Percentiles rank a stretch among this genome's conserved stretches.
Conservation (phyloP, 2,888 invertebrate genomes). For the Microctonus aethiopoides region DNA sequence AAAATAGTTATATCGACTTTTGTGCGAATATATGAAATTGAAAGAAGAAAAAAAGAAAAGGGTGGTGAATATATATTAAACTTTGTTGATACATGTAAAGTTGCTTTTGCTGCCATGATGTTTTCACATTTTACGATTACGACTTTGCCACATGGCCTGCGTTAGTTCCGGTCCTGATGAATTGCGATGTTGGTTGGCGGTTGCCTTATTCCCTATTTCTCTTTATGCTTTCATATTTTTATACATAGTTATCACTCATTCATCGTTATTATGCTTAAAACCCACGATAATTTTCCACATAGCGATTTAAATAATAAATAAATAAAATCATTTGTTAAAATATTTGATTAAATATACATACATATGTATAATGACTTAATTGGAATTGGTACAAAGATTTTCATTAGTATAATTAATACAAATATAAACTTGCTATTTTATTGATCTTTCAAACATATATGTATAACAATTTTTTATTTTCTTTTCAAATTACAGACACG, state of each 20-base stretch:
- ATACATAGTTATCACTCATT: no score
- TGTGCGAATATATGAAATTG: background rate
- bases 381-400: slow-evolving; percentile 3
- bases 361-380: background rate
- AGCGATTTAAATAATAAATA: background rate
- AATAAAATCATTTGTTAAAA: background rate
- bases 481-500: slow-evolving; percentile 3
- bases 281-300: background rate
- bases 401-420: slow-evolving; percentile 36
- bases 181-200: background rate
- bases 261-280: no score
- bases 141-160: slow-evolving; percentile 57
- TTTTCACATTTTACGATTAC: slow-evolving; percentile 57
- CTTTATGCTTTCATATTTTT: background rate
- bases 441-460: slow-evolving; percentile 29
- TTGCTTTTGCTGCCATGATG: slow-evolving; percentile 38
- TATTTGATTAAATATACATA: background rate
- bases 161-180: slow-evolving; percentile 48
- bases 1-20: slow-evolving; percentile 28
- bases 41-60: slow-evolving; percentile 12
- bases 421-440: slow-evolving; percentile 44
- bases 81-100: slow-evolving; percentile 17
- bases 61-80: slow-evolving; percentile 29
- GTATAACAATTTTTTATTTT: slow-evolving; percentile 6
- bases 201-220: background rate